Conservation (phyloP, 2,888 invertebrate genomes). For the Drosophila engyochracea region DNA sequence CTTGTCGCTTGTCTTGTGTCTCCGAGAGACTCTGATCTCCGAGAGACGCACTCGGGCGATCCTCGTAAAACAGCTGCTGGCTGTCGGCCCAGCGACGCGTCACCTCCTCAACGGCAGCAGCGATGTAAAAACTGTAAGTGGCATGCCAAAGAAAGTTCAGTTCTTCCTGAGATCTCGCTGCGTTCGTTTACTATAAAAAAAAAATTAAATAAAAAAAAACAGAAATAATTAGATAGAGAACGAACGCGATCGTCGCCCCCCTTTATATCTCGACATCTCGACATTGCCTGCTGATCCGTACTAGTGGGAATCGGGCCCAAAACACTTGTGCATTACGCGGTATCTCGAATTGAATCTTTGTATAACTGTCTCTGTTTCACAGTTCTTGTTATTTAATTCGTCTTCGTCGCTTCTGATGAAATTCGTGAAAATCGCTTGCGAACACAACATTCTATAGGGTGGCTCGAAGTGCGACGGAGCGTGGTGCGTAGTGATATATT, state of each 20-base stretch:
- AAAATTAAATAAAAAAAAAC: neutral
- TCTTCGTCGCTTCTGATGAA: conserved; percentile 40
- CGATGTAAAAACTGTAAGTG: conserved; percentile 84
- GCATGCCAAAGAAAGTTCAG: conserved; percentile 81
- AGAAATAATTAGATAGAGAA: neutral
- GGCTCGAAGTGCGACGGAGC: neutral
- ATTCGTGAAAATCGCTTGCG: conserved; percentile 45
- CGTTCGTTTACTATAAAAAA: conserved; percentile 65
- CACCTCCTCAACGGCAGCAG: conserved; percentile 61
- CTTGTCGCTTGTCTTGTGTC: neutral
- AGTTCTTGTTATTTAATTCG: conserved; percentile 8
- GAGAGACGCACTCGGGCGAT: conserved; percentile 42
- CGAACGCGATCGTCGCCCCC: conserved; percentile 49
- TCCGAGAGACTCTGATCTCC: conserved; percentile 2
- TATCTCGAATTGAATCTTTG: conserved; percentile 23
- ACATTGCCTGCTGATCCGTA: conserved; percentile 36
- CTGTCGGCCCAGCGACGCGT: conserved; percentile 38
- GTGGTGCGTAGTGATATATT: conserved; percentile 49
- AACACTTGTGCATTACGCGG: conserved; percentile 51
- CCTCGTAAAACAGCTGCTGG: conserved; percentile 76
- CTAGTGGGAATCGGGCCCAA: conserved; percentile 54
- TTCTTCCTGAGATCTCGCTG: conserved; percentile 85
- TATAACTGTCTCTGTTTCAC: conserved; percentile 5
- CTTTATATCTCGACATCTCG: conserved; percentile 3
- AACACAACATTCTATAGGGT: conserved; percentile 20